Conservation (phyloP, 2,113 vertebrate genomes). For the Pimephales promelas region DNA sequence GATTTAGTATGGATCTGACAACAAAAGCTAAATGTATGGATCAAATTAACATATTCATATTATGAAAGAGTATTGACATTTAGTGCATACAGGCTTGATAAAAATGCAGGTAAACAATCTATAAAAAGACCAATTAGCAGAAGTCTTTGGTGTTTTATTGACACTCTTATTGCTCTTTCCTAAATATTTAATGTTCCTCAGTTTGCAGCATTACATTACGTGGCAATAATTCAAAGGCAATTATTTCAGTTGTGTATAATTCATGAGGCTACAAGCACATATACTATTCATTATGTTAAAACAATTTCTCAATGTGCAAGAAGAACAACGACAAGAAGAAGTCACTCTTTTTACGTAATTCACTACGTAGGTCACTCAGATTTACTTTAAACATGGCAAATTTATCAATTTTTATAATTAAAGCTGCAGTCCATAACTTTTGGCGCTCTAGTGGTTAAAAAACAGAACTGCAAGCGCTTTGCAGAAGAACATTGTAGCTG, state of each 20-base stretch:
- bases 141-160: constrained; percentile 24
- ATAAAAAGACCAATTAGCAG: neutral
- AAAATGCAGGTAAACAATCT: neutral
- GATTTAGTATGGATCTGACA: neutral
- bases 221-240: constrained; percentile 7
- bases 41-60: neutral
- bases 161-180: constrained; percentile 29
- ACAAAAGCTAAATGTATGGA: neutral
- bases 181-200: constrained; percentile 38
- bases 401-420: neutral
- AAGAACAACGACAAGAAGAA: too few relatives aligned
- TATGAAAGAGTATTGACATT: neutral
- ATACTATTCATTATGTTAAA: neutral
- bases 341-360: too few relatives aligned
- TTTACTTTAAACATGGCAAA: neutral
- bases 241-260: constrained; percentile 45
- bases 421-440: too few relatives aligned
- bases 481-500: too few relatives aligned
- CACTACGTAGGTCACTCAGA: neutral
- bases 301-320: neutral
- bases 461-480: too few relatives aligned
- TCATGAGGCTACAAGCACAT: constrained; percentile 39
- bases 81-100: neutral
- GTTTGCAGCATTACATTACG: constrained; percentile 20
- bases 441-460: too few relatives aligned